Evolutionary conservation across 2,888 invertebrate species (phyloP), one percentile per base, ranked within the genome.

Genomic region (Lasioglossum oenotherae): DNA sequence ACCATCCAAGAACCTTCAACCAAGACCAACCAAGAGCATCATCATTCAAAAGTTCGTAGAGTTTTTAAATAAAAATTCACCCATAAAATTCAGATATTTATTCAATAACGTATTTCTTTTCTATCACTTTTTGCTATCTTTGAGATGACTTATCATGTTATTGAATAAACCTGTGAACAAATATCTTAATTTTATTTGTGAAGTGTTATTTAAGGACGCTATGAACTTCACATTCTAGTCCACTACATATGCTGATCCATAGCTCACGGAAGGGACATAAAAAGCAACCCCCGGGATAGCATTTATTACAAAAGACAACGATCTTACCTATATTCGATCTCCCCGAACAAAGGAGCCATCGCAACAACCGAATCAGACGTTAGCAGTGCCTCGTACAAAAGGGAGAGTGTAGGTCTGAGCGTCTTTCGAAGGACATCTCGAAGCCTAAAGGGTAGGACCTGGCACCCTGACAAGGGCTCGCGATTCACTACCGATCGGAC

Each of bases 401-500:
- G 60, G 60, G 60, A 60, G 60, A 60, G 27, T 4, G 60, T 27
- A 60, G 27, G 60, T 27, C 16, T 60, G 27, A 27, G 14, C 16
- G 60, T 60, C 60, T 27, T 60, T 60, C 60, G 60, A 31, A 60
- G 60, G 60, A 60, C 60, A 60, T 60, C 60, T 60, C 60, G 60
- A 16, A 27, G 60, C 60, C 60, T 27, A 12, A 60, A 60, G 27
- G 60, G 5, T 44, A 57, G 67, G 44, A 74, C 82, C 31, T 41
- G 44, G 57, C 19, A 31, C 49, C 72, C 82, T 76, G 12, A 2
- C 41, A 73, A 77, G 77, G 84, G 73, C 73, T 27, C 60, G 60
- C 16, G 60, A 27, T 74, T 69, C 74, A 80, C 82, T 73, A 77
- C 77, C 73, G 77, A 74, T 38, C 83, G 19, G 77, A 74, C 64